Conservation (phyloP, 2,888 invertebrate genomes). For the Hybos culiciformis region DNA sequence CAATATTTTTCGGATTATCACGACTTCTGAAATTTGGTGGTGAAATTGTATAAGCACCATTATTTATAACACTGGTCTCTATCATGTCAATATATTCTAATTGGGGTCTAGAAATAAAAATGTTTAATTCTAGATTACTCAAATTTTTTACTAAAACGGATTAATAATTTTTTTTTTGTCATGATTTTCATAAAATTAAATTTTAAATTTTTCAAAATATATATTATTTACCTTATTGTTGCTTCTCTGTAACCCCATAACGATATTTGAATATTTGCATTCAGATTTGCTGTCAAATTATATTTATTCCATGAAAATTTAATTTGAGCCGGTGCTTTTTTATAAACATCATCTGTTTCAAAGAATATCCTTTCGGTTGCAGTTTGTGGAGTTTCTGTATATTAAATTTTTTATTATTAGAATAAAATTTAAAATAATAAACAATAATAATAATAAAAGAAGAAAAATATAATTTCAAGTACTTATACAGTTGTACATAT, state of each 20-base stretch:
- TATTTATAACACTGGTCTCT: constrained; percentile 49
- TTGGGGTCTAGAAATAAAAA: constrained; percentile 44
- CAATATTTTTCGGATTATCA: constrained; percentile 52
- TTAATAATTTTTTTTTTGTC: neutral
- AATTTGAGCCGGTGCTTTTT: constrained; percentile 58
- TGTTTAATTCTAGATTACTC: neutral
- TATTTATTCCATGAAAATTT: constrained; percentile 70
- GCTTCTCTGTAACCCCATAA: constrained; percentile 83
- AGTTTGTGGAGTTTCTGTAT: constrained; percentile 77
- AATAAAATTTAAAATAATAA: neutral
- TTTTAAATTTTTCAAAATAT: neutral
- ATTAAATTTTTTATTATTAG: neutral
- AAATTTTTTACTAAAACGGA: neutral
- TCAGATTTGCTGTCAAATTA: constrained; percentile 70
- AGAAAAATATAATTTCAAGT: constrained; percentile 9
- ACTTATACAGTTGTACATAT: constrained; percentile 1
- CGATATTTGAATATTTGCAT: constrained; percentile 64
- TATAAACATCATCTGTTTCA: constrained; percentile 55
- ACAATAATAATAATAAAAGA: neutral
- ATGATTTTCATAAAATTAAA: neutral
- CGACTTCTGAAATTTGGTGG: constrained; percentile 58
- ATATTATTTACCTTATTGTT: constrained; percentile 42
- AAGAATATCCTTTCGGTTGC: constrained; percentile 78
- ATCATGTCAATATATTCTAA: constrained; percentile 67
- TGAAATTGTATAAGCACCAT: constrained; percentile 57